A percentile compares a stretch with the other conserved stretches of the same genome.
Conservation (phyloP, 2,797 vertebrate genomes). For the Squalus acanthias region DNA sequence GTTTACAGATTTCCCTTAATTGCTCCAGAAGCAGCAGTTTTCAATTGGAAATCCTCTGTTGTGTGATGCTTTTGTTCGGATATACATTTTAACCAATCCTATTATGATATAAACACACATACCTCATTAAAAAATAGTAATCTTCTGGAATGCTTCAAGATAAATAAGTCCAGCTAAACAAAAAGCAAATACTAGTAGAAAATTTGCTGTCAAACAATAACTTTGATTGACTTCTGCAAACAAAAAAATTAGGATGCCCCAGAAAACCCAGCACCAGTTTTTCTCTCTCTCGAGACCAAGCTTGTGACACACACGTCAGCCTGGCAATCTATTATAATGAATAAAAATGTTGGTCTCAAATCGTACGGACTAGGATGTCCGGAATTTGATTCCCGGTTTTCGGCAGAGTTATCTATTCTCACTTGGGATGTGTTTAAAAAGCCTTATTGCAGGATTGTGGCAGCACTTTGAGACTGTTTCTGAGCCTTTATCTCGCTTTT, state of each 20-base stretch:
- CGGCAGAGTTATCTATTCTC: not conserved
- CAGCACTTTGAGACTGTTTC: not conserved
- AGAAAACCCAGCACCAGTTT: not conserved
- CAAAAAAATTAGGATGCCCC: not conserved
- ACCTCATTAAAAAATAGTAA: no score
- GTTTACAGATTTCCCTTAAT: no score
- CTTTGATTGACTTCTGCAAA: not conserved
- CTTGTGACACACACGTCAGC: not conserved
- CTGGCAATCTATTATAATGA: not conserved
- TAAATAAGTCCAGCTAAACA: not conserved
- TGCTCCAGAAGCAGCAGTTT: not conserved
- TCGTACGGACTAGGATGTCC: not conserved
- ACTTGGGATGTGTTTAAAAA: not conserved
- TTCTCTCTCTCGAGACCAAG: not conserved
- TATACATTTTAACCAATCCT: no score
- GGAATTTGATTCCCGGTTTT: not conserved
- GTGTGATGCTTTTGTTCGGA: not conserved
- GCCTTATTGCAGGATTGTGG: not conserved
- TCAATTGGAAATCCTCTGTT: not conserved
- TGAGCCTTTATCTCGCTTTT: not conserved
- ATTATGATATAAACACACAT: not conserved
- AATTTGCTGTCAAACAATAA: not conserved
- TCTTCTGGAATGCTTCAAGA: not conserved
- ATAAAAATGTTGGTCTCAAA: constrained; percentile 11
- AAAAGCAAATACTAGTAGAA: not conserved